A percentile compares a stretch with the other conserved stretches of the same genome.
These are phyloP conservation scores for Drosophila demipolita DNA, from an alignment of 2,888 invertebrate species.

Conservation along the genomic window DNA sequence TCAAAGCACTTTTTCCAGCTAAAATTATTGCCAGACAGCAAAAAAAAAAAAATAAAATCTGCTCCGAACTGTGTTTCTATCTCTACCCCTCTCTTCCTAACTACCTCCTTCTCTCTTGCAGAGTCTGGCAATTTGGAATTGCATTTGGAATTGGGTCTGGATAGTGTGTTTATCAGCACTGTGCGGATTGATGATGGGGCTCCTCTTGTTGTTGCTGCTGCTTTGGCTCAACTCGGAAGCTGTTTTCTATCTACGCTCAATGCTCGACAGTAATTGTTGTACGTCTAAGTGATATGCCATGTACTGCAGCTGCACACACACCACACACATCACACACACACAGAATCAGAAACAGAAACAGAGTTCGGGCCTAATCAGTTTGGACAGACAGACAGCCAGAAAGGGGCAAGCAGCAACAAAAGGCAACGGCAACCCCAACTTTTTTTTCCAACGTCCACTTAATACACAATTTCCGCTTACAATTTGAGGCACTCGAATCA, in stretches of 20 bases:
- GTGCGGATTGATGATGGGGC: conserved; percentile 42
- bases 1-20: conserved; percentile 79
- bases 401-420: conserved; percentile 4
- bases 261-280: conserved; percentile 65
- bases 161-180: conserved; percentile 42
- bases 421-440: conserved; percentile 25
- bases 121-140: conserved; percentile 48
- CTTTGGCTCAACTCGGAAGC: conserved; percentile 61
- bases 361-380: conserved; percentile 39
- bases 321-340: background rate
- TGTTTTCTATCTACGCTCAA: conserved; percentile 50
- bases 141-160: conserved; percentile 45
- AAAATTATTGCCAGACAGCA: conserved; percentile 68
- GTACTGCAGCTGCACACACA: conserved; percentile 44
- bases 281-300: conserved; percentile 75
- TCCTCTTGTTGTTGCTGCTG: conserved; percentile 8
- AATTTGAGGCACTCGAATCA: conserved; percentile 64
- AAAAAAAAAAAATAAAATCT: conserved; percentile 40
- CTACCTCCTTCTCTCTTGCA: conserved; percentile 14
- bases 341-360: conserved; percentile 15
- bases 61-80: background rate
- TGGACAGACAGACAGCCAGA: conserved; percentile 28
- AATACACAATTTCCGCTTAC: conserved; percentile 79
- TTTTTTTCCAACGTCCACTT: conserved; percentile 55
- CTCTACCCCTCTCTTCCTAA: background rate